Conservation (phyloP, 2,888 invertebrate genomes). For the Amiota mariae region DNA sequence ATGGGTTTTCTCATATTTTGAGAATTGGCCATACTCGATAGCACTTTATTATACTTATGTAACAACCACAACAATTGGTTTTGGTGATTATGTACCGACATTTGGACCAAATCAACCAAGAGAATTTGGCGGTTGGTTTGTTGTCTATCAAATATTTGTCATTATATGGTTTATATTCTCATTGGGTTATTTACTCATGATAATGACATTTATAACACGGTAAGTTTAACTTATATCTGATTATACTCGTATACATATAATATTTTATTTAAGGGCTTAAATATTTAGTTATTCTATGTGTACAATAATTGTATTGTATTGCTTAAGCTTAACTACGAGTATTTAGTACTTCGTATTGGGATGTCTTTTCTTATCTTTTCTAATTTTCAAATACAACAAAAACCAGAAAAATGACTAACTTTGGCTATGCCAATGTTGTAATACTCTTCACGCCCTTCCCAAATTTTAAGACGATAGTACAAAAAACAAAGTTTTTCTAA, state of each 20-base stretch:
- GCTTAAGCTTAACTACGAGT: slow-evolving; percentile 35
- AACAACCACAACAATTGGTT: slow-evolving; percentile 90
- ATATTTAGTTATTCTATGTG: background rate
- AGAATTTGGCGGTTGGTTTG: slow-evolving; percentile 77
- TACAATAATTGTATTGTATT: slow-evolving; percentile 18
- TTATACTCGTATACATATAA: no score
- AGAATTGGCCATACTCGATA: slow-evolving; percentile 89
- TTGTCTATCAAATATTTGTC: slow-evolving; percentile 85
- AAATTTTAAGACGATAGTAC: no score
- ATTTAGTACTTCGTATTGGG: no score
- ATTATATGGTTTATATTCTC: slow-evolving; percentile 94
- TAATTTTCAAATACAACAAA: background rate
- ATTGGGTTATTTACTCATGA: slow-evolving; percentile 92
- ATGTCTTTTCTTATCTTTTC: background rate
- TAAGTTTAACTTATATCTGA: slow-evolving; percentile 55
- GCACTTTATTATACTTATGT: slow-evolving; percentile 91
- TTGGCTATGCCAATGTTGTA: no score
- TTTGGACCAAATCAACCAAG: slow-evolving; percentile 72
- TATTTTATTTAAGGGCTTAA: background rate
- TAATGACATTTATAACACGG: slow-evolving; percentile 86
- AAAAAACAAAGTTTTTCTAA: no score
- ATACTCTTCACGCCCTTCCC: no score
- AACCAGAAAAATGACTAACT: no score
- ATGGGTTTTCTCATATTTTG: slow-evolving; percentile 87
- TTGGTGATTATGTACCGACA: slow-evolving; percentile 92